These are phyloP conservation scores for Chrysomela aeneicollis DNA, from an alignment of 2,888 invertebrate species.

Conservation along the genomic window DNA sequence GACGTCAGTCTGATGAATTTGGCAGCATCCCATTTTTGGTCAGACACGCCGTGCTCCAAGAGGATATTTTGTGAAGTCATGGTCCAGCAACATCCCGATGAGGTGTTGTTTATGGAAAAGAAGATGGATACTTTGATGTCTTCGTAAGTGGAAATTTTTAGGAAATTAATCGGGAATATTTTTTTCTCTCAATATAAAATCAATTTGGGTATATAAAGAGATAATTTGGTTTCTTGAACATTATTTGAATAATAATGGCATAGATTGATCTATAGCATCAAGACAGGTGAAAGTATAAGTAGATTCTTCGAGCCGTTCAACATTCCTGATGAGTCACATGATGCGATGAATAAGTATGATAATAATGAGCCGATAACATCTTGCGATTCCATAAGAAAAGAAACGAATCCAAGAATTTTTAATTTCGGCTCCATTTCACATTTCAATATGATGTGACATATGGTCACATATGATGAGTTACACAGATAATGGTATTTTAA, in stretches of 20 bases:
- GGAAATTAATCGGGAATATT: too few species aligned
- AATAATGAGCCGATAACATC: neutral
- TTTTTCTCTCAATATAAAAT: too few species aligned
- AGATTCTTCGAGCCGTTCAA: neutral
- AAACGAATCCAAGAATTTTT: neutral
- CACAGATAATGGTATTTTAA: neutral
- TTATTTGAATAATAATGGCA: too few species aligned
- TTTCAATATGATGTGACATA: neutral
- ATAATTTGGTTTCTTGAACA: too few species aligned
- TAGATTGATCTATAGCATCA: too few species aligned
- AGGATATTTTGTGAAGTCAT: constrained; percentile 80
- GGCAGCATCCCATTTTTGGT: constrained; percentile 66
- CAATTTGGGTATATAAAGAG: too few species aligned
- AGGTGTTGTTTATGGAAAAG: constrained; percentile 79
- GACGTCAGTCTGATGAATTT: constrained; percentile 50
- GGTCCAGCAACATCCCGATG: constrained; percentile 73
- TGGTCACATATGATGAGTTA: neutral
- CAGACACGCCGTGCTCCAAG: constrained; percentile 80
- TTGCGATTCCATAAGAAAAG: neutral
- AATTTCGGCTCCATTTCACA: neutral
- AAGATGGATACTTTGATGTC: constrained; percentile 77
- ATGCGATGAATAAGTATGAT: neutral
- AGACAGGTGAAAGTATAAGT: neutral
- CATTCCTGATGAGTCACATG: neutral
- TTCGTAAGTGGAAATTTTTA: constrained; percentile 68